Base-by-base conservation (phyloP, 2,888 invertebrate genomes). In the Lasius platythorax region DNA sequence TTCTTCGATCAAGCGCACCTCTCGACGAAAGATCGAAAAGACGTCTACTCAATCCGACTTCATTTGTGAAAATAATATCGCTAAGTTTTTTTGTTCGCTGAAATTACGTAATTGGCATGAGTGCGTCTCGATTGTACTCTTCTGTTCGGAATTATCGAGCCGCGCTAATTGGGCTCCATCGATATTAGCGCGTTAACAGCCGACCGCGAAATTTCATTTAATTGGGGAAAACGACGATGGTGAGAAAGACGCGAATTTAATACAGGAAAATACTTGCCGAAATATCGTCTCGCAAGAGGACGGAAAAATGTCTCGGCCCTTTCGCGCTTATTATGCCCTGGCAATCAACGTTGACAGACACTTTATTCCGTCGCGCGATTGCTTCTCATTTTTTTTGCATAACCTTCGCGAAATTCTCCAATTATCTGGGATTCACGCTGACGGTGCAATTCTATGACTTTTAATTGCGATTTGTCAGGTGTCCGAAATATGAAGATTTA, bases 261-360 rank as follows among this genome's bases (percentile, higher is more conserved):
- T 37, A 50, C 37, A 46, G 43, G 46, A 75, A 66, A 66, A 75
- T 75, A 66, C 46, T 37, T 64, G 46, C 23, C 23, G 15, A 64
- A 64, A 15, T 46, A 18, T 18, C 33, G 46, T 66, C 46, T 75
- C 46, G 50, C 11, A 50, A 50, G 66, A 66, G 46, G 46, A 33
- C 46, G 50, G 66, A 37, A 75, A 23, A 75, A 46, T 75, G 66
- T 66, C 75, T 66, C 64, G 33, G 23, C 63, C 1, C 15, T 73
- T 63, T 75, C 33, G 30, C 74, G 74, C 50, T 75, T 75, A 75
- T 75, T 75, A 66, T 50, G 33, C 33, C 15, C 23, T 33, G 33
- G 75, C 75, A 75, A 75, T 75, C 75, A 75, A 75, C 75, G 66
- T 75, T 66, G 75, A 75, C 46, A 46, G 73, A 82, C 61, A 63